Evolutionary conservation across 2,113 vertebrate species (phyloP).

Genomic region (Apteryx mantelli): DNA sequence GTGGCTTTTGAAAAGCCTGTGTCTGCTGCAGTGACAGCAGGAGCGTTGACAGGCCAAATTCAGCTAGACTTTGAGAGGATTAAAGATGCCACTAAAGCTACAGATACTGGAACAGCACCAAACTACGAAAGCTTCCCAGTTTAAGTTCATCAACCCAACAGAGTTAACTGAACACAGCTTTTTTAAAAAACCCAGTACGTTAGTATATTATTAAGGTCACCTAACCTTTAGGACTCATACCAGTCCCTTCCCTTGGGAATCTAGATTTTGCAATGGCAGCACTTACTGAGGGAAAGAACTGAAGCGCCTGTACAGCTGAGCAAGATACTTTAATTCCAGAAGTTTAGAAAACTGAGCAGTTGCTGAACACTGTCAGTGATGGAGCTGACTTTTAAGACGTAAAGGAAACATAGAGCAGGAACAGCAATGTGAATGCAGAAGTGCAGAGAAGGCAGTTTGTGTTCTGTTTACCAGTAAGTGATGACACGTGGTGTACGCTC

Average conservation of each 20-base stretch:
- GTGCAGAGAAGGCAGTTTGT: conserved; percentile 26
- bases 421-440: not conserved
- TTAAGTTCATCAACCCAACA: not conserved
- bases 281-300: not conserved
- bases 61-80: not conserved
- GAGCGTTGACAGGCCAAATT: not conserved
- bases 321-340: not conserved
- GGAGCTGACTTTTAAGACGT: conserved; percentile 1
- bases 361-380: not conserved
- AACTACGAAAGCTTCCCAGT: not conserved
- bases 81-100: not conserved
- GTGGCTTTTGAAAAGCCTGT: not conserved
- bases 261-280: not conserved
- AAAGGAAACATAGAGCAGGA: not conserved
- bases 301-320: not conserved
- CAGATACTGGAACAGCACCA: not conserved
- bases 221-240: not conserved
- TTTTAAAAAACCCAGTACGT: not conserved
- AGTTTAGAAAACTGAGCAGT: not conserved
- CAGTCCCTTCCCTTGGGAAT: not conserved
- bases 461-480: not conserved
- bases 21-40: not conserved
- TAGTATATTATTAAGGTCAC: not conserved
- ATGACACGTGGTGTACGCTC: conserved; percentile 27
- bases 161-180: not conserved